Base-by-base conservation (phyloP, 2,888 invertebrate genomes). In the Tipula unca region DNA sequence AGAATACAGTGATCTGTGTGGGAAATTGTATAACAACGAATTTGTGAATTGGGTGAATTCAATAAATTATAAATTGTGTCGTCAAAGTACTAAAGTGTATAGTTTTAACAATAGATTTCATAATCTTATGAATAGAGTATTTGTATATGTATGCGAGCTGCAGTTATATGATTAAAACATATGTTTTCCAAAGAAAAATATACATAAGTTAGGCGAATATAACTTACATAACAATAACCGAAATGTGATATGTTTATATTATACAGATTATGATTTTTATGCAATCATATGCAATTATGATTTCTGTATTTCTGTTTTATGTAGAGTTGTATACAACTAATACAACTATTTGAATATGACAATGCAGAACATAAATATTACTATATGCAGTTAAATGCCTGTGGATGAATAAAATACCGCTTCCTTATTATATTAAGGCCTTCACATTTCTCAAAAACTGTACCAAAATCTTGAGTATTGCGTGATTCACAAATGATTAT, bases 1-100 rank as follows among this genome's bases (percentile, higher is more conserved):
- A n/a, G n/a, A n/a, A n/a, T n/a, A n/a, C n/a, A 69, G 25, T 69
- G 69, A 69, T 69, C 69, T 69, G 69, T 69, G 69, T 69, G 69
- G 25, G 69, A 69, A 69, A 69, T 69, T 69, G 25, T 3, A 48
- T 17, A 48, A 14, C 69, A 69, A 25, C 69, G 13, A 69, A 69
- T 17, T 54, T 54, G 48, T 54, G 48, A 54, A 54, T 54, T 69
- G 69, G 25, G 25, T 69, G 69, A 69, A 25, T 69, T 69, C 69
- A 69, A 69, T 69, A 69, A 69, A 69, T 10, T 69, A 69, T 25
- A 25, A 69, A 25, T 54, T 54, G 48, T 54, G 48, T 54, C 48
- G 48, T 54, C 48, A 54, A 54, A 54, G 42, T 42, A 42, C 17
- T 2, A 20, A 10, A 69, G 69, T 69, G 69, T n/a, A n/a, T n/a